Evolutionary conservation across 2,888 invertebrate species (phyloP).

Genomic region (Dasysyrphus albostriatus): DNA sequence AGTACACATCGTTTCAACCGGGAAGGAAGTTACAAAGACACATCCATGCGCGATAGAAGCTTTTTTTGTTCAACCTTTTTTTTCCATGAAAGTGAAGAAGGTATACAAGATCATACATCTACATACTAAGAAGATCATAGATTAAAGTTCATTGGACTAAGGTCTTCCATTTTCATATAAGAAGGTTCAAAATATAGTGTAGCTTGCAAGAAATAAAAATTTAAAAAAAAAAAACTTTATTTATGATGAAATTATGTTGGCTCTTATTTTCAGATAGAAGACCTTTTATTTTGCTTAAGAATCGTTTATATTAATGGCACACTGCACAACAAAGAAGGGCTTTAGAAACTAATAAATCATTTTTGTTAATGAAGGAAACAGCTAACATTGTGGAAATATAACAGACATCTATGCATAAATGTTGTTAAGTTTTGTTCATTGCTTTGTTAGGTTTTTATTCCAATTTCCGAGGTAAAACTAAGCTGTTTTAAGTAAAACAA

Average conservation of each 20-base stretch:
- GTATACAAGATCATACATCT: background rate
- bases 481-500: background rate
- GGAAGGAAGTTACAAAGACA: slow-evolving; percentile 56
- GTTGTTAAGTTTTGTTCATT: slow-evolving; percentile 5
- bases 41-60: background rate
- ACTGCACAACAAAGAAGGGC: slow-evolving; percentile 14
- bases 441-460: slow-evolving; percentile 1
- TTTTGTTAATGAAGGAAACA: slow-evolving; percentile 13
- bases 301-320: slow-evolving; percentile 16
- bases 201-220: slow-evolving; percentile 26
- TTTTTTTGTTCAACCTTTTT: background rate
- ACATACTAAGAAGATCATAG: slow-evolving; percentile 32
- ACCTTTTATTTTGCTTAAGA: slow-evolving; percentile 1
- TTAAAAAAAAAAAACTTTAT: background rate
- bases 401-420: background rate
- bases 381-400: background rate
- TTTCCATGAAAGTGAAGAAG: slow-evolving; percentile 10
- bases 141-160: slow-evolving; percentile 68
- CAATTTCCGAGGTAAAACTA: background rate
- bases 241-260: background rate
- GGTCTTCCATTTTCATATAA: slow-evolving; percentile 18
- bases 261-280: background rate
- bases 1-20: slow-evolving; percentile 24
- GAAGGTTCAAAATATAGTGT: slow-evolving; percentile 1
- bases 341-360: slow-evolving; percentile 20